Evolutionary conservation across 2,113 vertebrate species (phyloP), one percentile per base, ranked within the genome.

Genomic region (Chamaea fasciata): DNA sequence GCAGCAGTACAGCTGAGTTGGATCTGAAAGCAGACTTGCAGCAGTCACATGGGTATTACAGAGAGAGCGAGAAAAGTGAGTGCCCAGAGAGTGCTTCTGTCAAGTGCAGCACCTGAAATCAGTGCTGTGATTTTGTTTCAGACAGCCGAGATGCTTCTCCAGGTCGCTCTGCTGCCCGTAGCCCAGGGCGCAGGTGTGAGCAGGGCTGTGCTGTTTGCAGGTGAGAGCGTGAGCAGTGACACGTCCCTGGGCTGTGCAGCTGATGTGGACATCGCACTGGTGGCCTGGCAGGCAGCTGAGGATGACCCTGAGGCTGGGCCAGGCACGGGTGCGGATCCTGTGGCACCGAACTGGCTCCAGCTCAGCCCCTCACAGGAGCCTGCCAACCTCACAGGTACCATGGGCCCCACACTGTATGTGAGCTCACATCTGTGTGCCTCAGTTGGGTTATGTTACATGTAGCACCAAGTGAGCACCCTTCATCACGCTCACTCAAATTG

Each of bases 171-270:
- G 63, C 82, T 75, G 31, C 35, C 35, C 0, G 13, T 22, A 16
- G 31, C 30, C 42, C 3, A 1, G 2, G 24, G 33, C 5, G 7
- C 57, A 5, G 20, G 13, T 11, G 6, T 46, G 26, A 17, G 35
- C 35, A 39, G 15, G 27, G 5, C 55, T 35, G 41, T 76, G 63
- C 47, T 27, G 8, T 63, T 28, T 78, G 37, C 83, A 99, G 99
- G 98, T 97, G 99, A 99, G 94, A 99, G 99, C 27, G 56, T 99
- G 50, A 98, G 98, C 94, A 99, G 99, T 9, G 99, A 99, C 83
- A 96, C 97, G 0, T 98, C 98, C 70, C 97, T 98, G 70, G 98
- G 99, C 93, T 99, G 97, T 88, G 97, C 95, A 37, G 98, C 97
- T 2, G 99, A 99, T 26, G 90, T 98, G 18, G 99, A 99, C 60